These are phyloP conservation scores for Casuarius casuarius DNA, from an alignment of 2,113 vertebrate species.

Conservation along the genomic window DNA sequence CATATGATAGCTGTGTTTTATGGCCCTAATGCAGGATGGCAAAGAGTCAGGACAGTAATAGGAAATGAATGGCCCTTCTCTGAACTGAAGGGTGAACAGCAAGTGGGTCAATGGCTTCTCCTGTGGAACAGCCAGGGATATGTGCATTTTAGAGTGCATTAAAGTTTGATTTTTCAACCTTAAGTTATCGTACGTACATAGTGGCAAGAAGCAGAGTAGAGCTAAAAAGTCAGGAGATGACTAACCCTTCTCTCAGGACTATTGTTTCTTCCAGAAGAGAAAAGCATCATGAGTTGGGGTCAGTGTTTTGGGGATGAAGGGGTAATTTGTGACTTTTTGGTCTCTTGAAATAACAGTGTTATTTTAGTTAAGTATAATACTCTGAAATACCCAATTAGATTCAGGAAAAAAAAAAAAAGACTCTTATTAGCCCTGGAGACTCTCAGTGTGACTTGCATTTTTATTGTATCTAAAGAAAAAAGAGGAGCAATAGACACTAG, in stretches of 20 bases:
- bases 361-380: neutral
- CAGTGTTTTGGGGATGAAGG: neutral
- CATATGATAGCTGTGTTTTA: neutral
- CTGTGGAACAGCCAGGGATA: neutral
- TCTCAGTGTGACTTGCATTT: neutral
- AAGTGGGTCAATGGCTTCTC: neutral
- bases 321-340: neutral
- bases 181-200: neutral
- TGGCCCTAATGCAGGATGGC: neutral
- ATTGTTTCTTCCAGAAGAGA: neutral
- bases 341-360: neutral
- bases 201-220: neutral
- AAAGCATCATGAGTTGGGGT: neutral
- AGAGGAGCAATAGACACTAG: neutral
- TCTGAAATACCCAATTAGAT: neutral
- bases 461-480: neutral
- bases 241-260: neutral
- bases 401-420: neutral
- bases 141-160: neutral
- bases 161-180: slow-evolving; percentile 20
- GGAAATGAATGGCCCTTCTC: neutral
- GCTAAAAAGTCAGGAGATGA: neutral
- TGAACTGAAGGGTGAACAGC: neutral
- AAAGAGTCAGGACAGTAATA: neutral
- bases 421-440: neutral